These are phyloP conservation scores for Pleuronectes platessa DNA, from an alignment of 2,113 vertebrate species.

Conservation along the genomic window DNA sequence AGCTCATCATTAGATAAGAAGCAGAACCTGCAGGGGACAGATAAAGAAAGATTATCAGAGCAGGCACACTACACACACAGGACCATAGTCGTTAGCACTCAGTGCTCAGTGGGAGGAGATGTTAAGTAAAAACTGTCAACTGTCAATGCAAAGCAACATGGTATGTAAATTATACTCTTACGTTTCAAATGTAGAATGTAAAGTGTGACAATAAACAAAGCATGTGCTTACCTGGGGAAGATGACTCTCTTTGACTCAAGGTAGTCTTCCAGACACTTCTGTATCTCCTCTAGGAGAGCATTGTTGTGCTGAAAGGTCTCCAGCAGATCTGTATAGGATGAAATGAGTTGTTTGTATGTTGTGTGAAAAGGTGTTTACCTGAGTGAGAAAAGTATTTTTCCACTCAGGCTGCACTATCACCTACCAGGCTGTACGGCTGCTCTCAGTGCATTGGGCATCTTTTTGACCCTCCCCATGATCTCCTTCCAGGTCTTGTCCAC, in stretches of 20 bases:
- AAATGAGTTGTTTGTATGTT: background rate
- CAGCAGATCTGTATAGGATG: constrained; percentile 80
- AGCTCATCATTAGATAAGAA: constrained; percentile 91
- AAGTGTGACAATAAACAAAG: too few species aligned
- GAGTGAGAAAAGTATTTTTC: background rate
- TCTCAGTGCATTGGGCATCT: constrained; percentile 82
- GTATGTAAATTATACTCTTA: background rate
- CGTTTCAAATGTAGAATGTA: background rate
- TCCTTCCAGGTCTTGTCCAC: constrained; percentile 90
- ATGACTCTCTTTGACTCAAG: constrained; percentile 89
- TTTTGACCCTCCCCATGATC: constrained; percentile 86
- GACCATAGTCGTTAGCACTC: background rate
- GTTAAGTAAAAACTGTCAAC: background rate
- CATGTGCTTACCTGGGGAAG: constrained; percentile 82
- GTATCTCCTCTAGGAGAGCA: constrained; percentile 87
- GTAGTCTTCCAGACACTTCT: constrained; percentile 89
- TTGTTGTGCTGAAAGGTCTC: constrained; percentile 89
- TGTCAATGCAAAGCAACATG: background rate
- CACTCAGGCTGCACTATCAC: background rate
- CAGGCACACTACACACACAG: constrained; percentile 1
- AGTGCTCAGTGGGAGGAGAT: background rate
- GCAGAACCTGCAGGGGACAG: constrained; percentile 83
- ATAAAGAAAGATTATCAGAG: constrained; percentile 1
- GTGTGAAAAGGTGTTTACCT: background rate
- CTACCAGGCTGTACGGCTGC: constrained; percentile 84